phyloP scores from a whole-genome alignment of 1,140 invertebrate species.

The Cydia fagiglandana region DNA sequence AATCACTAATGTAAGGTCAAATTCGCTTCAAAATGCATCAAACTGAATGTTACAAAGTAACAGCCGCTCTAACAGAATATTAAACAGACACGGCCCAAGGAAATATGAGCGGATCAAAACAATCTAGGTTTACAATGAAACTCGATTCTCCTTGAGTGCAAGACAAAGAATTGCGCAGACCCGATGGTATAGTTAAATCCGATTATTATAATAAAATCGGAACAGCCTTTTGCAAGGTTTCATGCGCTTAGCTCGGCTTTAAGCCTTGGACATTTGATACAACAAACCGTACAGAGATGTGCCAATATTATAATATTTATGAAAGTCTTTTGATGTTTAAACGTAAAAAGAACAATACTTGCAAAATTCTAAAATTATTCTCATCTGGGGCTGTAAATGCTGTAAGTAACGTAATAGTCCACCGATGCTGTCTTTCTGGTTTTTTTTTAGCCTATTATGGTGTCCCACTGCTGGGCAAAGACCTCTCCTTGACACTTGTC shows the following conservation, averaged over 20 bases:
- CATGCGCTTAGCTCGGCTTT: conserved; percentile 33
- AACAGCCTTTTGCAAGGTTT: conserved; percentile 51
- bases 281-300: background rate
- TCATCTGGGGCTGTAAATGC: no score
- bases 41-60: background rate
- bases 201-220: conserved; percentile 65
- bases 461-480: no score
- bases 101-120: conserved; percentile 59
- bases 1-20: conserved; percentile 8
- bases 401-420: background rate
- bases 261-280: conserved; percentile 25
- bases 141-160: conserved; percentile 56
- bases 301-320: background rate
- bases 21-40: background rate
- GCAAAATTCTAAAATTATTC: background rate
- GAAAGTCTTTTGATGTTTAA: no score
- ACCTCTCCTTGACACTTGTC: no score
- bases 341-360: background rate
- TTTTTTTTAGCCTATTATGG: no score
- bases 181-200: conserved; percentile 53
- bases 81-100: conserved; percentile 38
- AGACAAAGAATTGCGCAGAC: conserved; percentile 43
- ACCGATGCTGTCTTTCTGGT: no score
- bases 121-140: conserved; percentile 70
- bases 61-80: background rate